A percentile compares a stretch with the other conserved stretches of the same genome.
phyloP scores from a whole-genome alignment of 2,113 vertebrate species.

The Girardinichthys multiradiatus region DNA sequence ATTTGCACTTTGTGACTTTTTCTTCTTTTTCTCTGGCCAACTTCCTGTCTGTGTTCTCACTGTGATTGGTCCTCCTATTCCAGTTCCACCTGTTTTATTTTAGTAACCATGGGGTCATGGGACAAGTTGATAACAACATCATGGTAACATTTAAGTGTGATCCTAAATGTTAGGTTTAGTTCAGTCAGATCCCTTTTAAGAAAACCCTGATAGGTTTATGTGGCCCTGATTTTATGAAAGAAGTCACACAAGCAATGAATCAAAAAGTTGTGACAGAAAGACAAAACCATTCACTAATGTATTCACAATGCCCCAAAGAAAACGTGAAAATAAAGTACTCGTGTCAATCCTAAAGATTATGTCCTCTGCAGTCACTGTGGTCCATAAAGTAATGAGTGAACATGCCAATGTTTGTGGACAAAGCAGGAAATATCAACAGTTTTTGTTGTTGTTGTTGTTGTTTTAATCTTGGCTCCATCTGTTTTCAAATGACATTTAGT shows the following conservation, averaged over 20 bases:
- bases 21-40: too few species aligned
- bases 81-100: too few species aligned
- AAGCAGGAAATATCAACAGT: not conserved
- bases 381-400: not conserved
- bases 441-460: too few species aligned
- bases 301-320: not conserved
- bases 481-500: not conserved
- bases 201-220: not conserved
- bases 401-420: conserved; percentile 1
- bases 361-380: not conserved
- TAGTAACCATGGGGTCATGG: too few species aligned
- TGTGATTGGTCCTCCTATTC: too few species aligned
- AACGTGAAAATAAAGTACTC: not conserved
- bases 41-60: too few species aligned
- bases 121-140: too few species aligned
- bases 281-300: not conserved
- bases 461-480: not conserved
- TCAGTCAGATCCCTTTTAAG: not conserved
- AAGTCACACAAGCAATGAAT: too few species aligned
- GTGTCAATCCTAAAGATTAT: not conserved
- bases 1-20: too few species aligned
- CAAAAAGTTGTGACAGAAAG: not conserved
- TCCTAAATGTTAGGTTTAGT: too few species aligned
- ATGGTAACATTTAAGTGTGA: too few species aligned
- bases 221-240: too few species aligned